phyloP scores from a whole-genome alignment of 2,113 vertebrate species.

The Amia ocellicauda region DNA sequence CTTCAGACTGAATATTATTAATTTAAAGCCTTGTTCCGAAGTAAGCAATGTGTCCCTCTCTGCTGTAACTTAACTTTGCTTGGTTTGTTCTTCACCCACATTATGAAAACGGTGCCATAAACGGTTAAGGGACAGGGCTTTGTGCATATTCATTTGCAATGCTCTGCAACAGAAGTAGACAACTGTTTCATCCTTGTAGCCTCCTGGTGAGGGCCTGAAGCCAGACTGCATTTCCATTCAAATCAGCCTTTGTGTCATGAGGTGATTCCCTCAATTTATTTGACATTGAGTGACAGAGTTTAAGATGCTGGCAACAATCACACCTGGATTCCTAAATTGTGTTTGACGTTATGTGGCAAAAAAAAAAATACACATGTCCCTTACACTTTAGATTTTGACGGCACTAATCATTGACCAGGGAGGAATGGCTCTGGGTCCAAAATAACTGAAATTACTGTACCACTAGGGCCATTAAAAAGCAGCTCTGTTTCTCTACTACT shows the following conservation, averaged over 20 bases:
- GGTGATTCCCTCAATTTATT: background rate
- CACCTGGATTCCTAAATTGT: background rate
- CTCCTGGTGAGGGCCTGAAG: constrained; percentile 3
- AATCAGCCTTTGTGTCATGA: background rate
- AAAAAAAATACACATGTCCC: background rate
- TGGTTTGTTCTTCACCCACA: background rate
- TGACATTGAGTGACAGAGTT: constrained; percentile 12
- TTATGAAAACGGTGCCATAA: background rate
- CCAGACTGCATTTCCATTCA: background rate
- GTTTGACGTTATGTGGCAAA: constrained; percentile 5
- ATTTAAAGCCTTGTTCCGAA: too few relatives aligned
- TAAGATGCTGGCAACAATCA: constrained; percentile 8
- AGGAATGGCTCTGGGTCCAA: too few relatives aligned
- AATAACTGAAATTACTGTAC: too few relatives aligned
- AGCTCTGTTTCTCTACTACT: too few relatives aligned
- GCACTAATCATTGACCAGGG: background rate
- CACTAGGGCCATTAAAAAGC: too few relatives aligned
- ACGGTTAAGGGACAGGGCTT: background rate
- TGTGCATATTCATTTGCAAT: background rate
- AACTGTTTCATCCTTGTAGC: background rate
- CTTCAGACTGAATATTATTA: too few relatives aligned
- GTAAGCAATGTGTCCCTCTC: too few relatives aligned
- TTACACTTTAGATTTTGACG: background rate
- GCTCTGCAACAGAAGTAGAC: background rate
- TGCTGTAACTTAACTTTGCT: background rate